Evolutionary conservation across 1,140 invertebrate genomes (phyloP).

Genomic region (Octopus bimaculoides): DNA sequence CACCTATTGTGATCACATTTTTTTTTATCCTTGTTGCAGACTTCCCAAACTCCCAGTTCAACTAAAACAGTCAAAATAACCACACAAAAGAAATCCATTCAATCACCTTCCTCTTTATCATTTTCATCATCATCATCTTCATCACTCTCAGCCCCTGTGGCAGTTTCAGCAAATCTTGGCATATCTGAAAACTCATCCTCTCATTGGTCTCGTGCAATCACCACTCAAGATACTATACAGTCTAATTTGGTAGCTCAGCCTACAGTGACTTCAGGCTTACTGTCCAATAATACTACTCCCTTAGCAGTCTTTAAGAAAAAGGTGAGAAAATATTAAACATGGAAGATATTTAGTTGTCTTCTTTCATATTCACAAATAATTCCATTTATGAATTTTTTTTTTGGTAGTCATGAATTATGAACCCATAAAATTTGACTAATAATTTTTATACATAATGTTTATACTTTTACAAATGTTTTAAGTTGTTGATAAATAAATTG

Average conservation of each 20-base stretch:
- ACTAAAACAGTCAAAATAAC: background rate
- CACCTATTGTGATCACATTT: background rate
- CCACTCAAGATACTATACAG: background rate
- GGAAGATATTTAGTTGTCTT: background rate
- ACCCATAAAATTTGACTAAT: too few species aligned
- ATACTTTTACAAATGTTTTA: too few species aligned
- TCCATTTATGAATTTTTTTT: too few species aligned
- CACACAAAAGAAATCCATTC: background rate
- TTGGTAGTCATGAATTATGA: too few species aligned
- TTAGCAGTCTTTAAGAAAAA: background rate
- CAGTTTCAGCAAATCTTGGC: background rate
- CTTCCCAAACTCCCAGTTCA: background rate
- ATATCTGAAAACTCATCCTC: background rate
- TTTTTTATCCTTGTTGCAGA: background rate
- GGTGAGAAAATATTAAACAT: background rate
- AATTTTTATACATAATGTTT: too few species aligned
- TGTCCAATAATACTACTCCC: background rate
- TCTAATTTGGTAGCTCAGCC: background rate
- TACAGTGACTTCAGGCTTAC: background rate
- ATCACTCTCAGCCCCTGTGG: background rate
- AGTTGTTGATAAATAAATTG: too few species aligned
- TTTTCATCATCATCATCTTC: background rate
- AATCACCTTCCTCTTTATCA: background rate
- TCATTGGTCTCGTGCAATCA: background rate
- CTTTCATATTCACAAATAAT: background rate